These are phyloP conservation scores for Gyps fulvus DNA, from an alignment of 2,113 vertebrate species.

Conservation along the genomic window DNA sequence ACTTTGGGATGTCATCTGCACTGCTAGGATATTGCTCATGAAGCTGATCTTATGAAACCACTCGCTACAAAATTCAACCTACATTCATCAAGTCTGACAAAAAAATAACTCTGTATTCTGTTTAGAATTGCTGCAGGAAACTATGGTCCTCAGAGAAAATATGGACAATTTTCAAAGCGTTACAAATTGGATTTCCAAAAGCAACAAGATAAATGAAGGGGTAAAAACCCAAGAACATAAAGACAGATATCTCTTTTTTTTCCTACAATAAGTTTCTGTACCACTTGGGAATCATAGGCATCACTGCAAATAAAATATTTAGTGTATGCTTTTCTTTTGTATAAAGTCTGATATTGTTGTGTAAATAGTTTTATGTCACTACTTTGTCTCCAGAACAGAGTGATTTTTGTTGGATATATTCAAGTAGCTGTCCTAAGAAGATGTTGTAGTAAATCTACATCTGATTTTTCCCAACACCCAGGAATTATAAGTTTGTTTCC, in stretches of 20 bases:
- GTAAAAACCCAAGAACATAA: not conserved
- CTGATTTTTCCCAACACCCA: not conserved
- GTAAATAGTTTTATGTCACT: not conserved
- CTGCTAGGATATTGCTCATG: not conserved
- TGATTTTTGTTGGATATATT: not conserved
- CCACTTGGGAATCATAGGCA: not conserved
- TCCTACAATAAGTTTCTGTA: not conserved
- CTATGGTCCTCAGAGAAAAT: not conserved
- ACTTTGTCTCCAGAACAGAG: not conserved
- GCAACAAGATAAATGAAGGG: not conserved
- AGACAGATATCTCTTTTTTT: not conserved
- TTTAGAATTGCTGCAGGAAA: not conserved
- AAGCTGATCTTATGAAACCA: not conserved
- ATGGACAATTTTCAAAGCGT: not conserved
- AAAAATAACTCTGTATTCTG: not conserved
- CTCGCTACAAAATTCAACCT: not conserved
- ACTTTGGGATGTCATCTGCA: not conserved
- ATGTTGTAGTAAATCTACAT: not conserved
- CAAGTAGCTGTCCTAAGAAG: not conserved
- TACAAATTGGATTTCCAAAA: conserved; percentile 9
- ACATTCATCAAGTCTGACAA: not conserved
- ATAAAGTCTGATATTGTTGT: not conserved
- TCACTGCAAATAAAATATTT: not conserved
- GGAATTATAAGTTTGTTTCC: not conserved
- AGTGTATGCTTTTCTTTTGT: not conserved